Evolutionary conservation across 2,888 invertebrate genomes (phyloP).

Genomic region (Esperia sulphurella): DNA sequence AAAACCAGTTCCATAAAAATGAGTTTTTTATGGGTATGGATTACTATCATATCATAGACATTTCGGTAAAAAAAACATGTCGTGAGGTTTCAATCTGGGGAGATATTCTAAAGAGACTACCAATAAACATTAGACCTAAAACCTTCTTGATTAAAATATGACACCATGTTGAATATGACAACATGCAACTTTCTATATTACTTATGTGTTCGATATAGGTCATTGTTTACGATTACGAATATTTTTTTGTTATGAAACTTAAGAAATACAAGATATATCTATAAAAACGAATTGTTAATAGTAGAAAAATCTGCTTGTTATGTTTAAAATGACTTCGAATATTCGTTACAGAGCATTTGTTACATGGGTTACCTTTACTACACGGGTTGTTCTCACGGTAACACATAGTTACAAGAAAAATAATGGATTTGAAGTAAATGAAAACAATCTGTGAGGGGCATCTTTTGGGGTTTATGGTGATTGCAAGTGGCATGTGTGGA

Average conservation of each 20-base stretch:
- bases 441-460: neutral
- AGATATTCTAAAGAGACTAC: no score
- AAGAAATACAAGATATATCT: neutral
- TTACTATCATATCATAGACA: no score
- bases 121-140: no score
- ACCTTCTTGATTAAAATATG: no score
- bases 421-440: slow-evolving; percentile 4
- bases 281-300: slow-evolving; percentile 4
- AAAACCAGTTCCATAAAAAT: no score
- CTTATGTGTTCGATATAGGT: no score
- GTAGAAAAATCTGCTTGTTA: neutral
- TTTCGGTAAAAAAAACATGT: no score
- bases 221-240: no score
- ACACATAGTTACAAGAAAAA: slow-evolving; percentile 15
- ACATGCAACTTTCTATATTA: no score
- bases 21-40: no score
- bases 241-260: neutral
- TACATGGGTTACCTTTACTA: slow-evolving; percentile 9
- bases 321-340: slow-evolving; percentile 2
- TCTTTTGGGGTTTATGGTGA: neutral
- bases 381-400: slow-evolving; percentile 21
- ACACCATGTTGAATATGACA: no score
- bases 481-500: neutral
- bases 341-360: slow-evolving; percentile 24
- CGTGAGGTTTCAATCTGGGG: no score